These are phyloP conservation scores for Melanotaenia trifasciata DNA, from an alignment of 2,797 vertebrate genomes.

Conservation along the genomic window DNA sequence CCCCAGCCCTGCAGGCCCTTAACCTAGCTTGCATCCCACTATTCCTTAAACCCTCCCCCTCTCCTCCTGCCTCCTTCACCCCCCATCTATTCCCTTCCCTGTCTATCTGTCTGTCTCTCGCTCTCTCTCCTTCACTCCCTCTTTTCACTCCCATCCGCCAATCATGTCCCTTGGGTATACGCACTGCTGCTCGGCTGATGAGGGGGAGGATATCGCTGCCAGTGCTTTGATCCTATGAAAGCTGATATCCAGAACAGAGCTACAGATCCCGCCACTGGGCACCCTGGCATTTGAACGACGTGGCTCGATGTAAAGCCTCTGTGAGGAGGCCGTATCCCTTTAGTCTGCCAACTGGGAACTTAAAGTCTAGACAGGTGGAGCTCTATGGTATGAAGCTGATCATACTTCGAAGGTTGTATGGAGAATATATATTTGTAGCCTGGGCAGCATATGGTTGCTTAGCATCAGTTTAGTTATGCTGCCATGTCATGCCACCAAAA, in stretches of 20 bases:
- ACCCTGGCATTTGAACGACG: constrained; percentile 80
- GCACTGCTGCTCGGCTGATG: constrained; percentile 74
- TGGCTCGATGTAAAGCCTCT: constrained; percentile 69
- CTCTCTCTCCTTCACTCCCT: constrained; percentile 41
- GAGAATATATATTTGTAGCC: constrained; percentile 19
- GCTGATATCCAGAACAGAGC: constrained; percentile 80
- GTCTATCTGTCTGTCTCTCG: constrained; percentile 26
- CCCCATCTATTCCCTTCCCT: constrained; percentile 24
- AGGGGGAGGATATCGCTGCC: constrained; percentile 79
- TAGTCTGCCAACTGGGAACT: constrained; percentile 71
- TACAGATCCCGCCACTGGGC: constrained; percentile 73
- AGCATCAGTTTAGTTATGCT: not conserved
- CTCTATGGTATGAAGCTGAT: constrained; percentile 38
- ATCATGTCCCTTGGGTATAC: constrained; percentile 76
- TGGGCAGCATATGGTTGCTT: constrained; percentile 7
- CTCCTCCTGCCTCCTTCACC: constrained; percentile 49
- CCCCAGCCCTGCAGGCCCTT: constrained; percentile 78
- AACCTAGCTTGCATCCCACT: constrained; percentile 73
- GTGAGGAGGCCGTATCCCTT: constrained; percentile 67
- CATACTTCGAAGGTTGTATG: constrained; percentile 50
- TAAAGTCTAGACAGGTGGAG: constrained; percentile 78
- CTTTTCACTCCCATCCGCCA: constrained; percentile 55
- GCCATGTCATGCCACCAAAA: not conserved
- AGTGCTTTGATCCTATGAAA: constrained; percentile 83
- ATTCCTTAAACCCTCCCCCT: constrained; percentile 67